Conservation (phyloP, 2,113 vertebrate species). For the Melospiza melodia region DNA sequence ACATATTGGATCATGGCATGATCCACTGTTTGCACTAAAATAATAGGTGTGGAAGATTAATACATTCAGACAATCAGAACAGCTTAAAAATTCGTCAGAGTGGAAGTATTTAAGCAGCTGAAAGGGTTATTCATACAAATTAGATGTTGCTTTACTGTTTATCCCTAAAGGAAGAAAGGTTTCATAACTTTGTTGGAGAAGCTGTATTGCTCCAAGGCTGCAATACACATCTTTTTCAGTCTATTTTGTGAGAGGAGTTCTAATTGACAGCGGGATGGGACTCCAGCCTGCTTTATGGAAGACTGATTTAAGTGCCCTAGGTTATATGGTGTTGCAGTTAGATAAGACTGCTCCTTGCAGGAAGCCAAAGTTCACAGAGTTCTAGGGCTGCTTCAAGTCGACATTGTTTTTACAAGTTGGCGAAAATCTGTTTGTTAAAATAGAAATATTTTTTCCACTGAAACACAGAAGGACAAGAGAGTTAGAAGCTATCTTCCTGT, state of each 20-base stretch:
- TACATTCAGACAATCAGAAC: not conserved
- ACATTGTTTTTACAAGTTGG: not conserved
- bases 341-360: not conserved
- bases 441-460: not conserved
- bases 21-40: not conserved
- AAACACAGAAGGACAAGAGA: not conserved
- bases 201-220: not conserved
- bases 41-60: not conserved
- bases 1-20: not conserved
- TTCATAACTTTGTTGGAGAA: slow-evolving; percentile 47
- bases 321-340: not conserved
- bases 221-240: not conserved
- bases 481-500: not conserved
- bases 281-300: not conserved
- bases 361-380: not conserved
- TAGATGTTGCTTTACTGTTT: not conserved
- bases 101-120: slow-evolving; percentile 13
- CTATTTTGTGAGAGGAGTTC: not conserved
- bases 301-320: not conserved
- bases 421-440: not conserved
- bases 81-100: slow-evolving; percentile 7
- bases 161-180: slow-evolving; percentile 48
- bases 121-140: slow-evolving; percentile 23
- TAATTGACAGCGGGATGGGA: not conserved
- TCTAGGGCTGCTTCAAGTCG: not conserved